Conservation (phyloP, 1,140 invertebrate genomes). For the Carcinoscorpius rotundicauda region DNA sequence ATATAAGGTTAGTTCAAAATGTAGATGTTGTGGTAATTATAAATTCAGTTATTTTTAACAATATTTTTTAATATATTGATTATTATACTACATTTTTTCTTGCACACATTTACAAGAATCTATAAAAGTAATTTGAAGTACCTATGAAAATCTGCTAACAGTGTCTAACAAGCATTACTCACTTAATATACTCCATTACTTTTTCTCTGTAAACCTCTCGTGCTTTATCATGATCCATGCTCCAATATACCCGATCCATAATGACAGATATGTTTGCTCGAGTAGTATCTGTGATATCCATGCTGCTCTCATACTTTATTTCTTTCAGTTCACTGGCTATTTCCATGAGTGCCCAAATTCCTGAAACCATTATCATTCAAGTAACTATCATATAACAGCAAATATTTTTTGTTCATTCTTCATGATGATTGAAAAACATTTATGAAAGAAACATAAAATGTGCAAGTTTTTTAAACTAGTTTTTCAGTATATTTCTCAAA, state of each 20-base stretch:
- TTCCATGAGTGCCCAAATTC: slow-evolving; percentile 61
- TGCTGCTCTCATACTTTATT: slow-evolving; percentile 77
- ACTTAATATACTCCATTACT: slow-evolving; percentile 70
- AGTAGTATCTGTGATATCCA: slow-evolving; percentile 76
- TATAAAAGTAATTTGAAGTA: too few species aligned
- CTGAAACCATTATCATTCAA: slow-evolving; percentile 18
- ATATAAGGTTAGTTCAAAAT: too few species aligned
- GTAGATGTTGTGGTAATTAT: too few species aligned
- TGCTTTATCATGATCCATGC: slow-evolving; percentile 81
- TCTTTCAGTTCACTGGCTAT: slow-evolving; percentile 81
- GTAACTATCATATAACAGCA: too few species aligned
- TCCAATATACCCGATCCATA: slow-evolving; percentile 78
- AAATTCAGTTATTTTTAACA: too few species aligned
- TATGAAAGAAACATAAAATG: too few species aligned
- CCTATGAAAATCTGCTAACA: too few species aligned
- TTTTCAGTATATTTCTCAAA: too few species aligned
- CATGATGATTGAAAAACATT: too few species aligned
- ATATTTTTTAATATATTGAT: slow-evolving; percentile 6
- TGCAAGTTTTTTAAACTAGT: too few species aligned
- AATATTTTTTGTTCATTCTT: too few species aligned
- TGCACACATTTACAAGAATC: too few species aligned
- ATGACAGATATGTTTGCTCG: slow-evolving; percentile 76
- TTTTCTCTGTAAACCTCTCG: slow-evolving; percentile 60
- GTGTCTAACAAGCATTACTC: background rate
- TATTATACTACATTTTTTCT: background rate